Base-by-base conservation (phyloP, 2,888 invertebrate genomes). In the Gastrophysa polygoni region DNA sequence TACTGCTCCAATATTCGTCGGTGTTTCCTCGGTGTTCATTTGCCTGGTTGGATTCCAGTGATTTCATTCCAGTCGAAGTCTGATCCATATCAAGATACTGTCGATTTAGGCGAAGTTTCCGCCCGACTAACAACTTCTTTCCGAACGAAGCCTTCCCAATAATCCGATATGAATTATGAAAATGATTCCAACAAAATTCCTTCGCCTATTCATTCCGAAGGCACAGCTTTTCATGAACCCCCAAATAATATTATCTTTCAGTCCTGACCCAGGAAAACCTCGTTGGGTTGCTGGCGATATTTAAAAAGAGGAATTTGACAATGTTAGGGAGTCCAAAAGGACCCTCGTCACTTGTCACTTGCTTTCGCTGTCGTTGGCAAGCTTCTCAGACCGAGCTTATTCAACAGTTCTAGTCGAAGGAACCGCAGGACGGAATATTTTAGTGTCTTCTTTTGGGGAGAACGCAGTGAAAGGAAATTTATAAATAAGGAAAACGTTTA, bases 291-390 rank as follows among this genome's bases (percentile, higher is more conserved):
- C 21, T 29, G 38, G 43, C 57, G 59, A 47, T 57, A 56, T 59
- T 63, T 51, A 63, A 59, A 63, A 59, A 56, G n/a, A 52, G 52
- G 47, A 16, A 43, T 63, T 55, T 52, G 51, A 56, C 54, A 46
- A 52, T 62, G 54, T 47, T 56, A 59, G 61, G 51, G 64, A 50
- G 51, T 50, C 55, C 61, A 29, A 61, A n/a, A 54, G 38, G 61
- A 67, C 66, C 67, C 67, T 67, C 67, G 58, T 67, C 67, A 67
- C 59, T 62, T 67, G 64, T 67, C 63, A 61, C 64, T 63, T 64
- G 61, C 54, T 59, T 54, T 51, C 28, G 52, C 59, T 63, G 67
- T 67, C 67, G 61, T 67, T 67, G 64, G 61, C 67, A 67, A 67
- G 64, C 67, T 67, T 67, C 61, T 61, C 64, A 58, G 38, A 56